These are phyloP conservation scores for Egretta garzetta DNA, from an alignment of 2,113 vertebrate species.

Conservation along the genomic window DNA sequence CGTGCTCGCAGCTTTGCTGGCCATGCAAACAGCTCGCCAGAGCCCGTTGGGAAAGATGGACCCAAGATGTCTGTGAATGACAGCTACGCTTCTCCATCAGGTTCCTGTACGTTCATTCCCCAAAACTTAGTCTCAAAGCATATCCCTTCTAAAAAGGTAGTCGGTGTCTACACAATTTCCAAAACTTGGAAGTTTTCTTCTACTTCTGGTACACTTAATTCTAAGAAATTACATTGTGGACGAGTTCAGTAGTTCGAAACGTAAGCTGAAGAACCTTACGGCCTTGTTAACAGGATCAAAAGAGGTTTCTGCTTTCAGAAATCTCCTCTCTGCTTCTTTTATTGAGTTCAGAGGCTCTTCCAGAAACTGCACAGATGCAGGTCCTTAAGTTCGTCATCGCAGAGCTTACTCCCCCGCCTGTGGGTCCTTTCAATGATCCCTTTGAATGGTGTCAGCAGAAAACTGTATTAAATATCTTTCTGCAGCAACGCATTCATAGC, in stretches of 20 bases:
- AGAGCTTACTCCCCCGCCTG: background rate
- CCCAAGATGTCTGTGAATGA: rapidly evolving
- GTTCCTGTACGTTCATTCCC: background rate
- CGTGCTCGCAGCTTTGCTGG: background rate
- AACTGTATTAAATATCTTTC: rapidly evolving
- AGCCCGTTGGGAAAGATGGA: background rate
- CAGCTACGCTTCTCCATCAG: background rate
- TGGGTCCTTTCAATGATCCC: background rate
- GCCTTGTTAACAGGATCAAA: background rate
- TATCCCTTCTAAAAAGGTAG: background rate
- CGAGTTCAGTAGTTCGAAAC: background rate
- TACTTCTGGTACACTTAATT: background rate
- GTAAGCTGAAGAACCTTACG: background rate
- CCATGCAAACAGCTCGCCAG: rapidly evolving
- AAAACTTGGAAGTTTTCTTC: background rate
- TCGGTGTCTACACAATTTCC: background rate
- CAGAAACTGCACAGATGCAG: background rate
- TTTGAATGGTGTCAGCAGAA: background rate
- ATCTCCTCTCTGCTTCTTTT: background rate
- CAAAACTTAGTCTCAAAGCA: background rate
- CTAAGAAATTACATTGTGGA: background rate
- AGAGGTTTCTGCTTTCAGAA: background rate
- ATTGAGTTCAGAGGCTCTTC: background rate
- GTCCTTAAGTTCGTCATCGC: background rate
- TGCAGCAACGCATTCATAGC: too few species aligned